A percentile compares a stretch with the other conserved stretches of the same genome.
Evolutionary conservation across 2,888 invertebrate species (phyloP).

Genomic region (Onchidella celtica): DNA sequence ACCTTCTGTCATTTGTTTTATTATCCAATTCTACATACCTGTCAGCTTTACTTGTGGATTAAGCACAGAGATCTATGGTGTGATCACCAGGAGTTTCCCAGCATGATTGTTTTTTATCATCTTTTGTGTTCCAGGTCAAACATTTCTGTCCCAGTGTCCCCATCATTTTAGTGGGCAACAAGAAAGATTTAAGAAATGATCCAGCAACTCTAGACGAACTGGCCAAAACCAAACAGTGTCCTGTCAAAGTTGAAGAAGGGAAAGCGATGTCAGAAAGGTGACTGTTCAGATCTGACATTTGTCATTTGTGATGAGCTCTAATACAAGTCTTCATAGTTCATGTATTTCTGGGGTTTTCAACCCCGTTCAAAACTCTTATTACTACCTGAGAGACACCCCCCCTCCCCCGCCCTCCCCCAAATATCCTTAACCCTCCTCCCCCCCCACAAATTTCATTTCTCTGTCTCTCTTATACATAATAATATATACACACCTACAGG

Average conservation of each 20-base stretch:
- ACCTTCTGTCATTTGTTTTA: too few species aligned
- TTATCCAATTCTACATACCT: too few species aligned
- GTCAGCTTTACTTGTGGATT: too few species aligned
- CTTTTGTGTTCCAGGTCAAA: constrained; percentile 82
- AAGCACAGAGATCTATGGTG: too few species aligned
- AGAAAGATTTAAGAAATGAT: constrained; percentile 84
- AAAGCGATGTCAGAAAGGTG: constrained; percentile 96
- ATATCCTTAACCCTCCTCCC: neutral
- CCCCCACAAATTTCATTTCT: neutral
- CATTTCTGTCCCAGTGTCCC: constrained; percentile 99
- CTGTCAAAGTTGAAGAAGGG: constrained; percentile 98
- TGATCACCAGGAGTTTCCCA: too few species aligned
- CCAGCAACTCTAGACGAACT: constrained; percentile 83
- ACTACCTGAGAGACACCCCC: too few species aligned
- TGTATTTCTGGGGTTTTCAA: too few species aligned
- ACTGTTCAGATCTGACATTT: neutral
- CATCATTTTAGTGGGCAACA: constrained; percentile 99
- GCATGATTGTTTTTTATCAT: neutral
- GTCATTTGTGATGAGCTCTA: neutral
- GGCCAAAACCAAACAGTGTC: constrained; percentile 99
- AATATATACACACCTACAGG: neutral
- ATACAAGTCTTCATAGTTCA: too few species aligned
- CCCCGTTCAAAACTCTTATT: too few species aligned
- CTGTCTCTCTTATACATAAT: neutral
- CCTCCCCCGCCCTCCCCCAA: neutral